These are phyloP conservation scores for Epirrhoe alternata DNA, from an alignment of 2,888 invertebrate genomes.

Conservation along the genomic window DNA sequence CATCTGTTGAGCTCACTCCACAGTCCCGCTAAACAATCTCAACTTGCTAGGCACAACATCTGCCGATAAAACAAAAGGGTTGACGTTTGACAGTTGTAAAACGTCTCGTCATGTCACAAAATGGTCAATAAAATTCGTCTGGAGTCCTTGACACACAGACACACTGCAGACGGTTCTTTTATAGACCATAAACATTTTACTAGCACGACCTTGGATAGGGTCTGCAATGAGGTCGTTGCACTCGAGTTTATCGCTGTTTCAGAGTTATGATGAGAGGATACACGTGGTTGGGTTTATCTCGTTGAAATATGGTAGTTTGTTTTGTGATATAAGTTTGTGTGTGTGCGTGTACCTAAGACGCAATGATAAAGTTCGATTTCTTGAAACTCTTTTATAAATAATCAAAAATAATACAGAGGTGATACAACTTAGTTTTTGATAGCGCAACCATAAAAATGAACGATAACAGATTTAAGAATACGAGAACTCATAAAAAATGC, in stretches of 20 bases:
- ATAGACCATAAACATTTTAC: constrained; percentile 85
- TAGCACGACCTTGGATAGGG: constrained; percentile 83
- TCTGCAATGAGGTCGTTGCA: constrained; percentile 83
- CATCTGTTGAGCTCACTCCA: constrained; percentile 31
- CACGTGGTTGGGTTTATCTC: constrained; percentile 36
- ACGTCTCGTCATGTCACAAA: constrained; percentile 62
- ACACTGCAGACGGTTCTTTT: constrained; percentile 80
- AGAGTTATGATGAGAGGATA: constrained; percentile 58
- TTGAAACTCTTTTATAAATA: not conserved
- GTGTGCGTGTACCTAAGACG: not conserved
- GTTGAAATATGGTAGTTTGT: constrained; percentile 19
- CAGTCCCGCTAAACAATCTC: constrained; percentile 23
- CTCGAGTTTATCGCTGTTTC: constrained; percentile 70
- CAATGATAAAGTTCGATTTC: not conserved
- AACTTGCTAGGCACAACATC: constrained; percentile 44
- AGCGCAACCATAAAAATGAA: not conserved
- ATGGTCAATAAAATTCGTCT: constrained; percentile 79
- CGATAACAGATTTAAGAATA: not conserved
- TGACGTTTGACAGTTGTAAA: constrained; percentile 63
- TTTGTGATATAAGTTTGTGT: constrained; percentile 2
- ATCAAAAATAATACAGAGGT: not conserved
- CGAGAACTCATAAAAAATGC: constrained; percentile 1
- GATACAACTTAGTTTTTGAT: not conserved
- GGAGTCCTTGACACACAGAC: constrained; percentile 83
- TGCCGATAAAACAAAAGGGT: constrained; percentile 59